Conservation (phyloP, 2,888 invertebrate genomes). For the Plagodis dolabraria region DNA sequence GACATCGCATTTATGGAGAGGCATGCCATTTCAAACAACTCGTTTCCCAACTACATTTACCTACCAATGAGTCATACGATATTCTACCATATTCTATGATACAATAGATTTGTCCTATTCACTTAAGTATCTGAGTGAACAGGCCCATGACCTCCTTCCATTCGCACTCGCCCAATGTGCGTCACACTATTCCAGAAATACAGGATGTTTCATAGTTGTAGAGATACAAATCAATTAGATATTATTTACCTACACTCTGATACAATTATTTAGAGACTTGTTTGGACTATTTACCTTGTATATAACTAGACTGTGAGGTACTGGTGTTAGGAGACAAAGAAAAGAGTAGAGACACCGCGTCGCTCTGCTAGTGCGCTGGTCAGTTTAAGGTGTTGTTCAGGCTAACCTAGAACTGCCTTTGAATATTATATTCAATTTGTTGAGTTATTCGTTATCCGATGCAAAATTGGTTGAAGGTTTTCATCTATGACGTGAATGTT, state of each 20-base stretch:
- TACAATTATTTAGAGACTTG: neutral
- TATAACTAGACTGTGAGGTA: too few relatives aligned
- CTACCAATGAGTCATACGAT: constrained; percentile 1
- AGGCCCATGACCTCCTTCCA: constrained; percentile 36
- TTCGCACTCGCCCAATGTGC: constrained; percentile 15
- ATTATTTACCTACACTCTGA: neutral
- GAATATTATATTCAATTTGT: too few relatives aligned
- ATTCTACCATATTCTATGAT: constrained; percentile 7
- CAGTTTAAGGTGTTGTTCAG: too few relatives aligned
- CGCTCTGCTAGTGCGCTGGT: too few relatives aligned
- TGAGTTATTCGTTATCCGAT: too few relatives aligned
- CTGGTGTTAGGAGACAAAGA: too few relatives aligned
- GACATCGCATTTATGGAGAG: neutral
- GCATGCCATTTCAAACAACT: neutral
- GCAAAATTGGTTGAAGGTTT: neutral
- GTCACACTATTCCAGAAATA: constrained; percentile 12
- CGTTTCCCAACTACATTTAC: neutral
- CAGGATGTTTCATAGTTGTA: too few relatives aligned
- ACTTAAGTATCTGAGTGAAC: constrained; percentile 10
- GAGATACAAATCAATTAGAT: neutral
- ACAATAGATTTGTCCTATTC: constrained; percentile 18
- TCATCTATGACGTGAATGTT: too few relatives aligned
- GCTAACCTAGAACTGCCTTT: too few relatives aligned
- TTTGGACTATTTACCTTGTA: too few relatives aligned
- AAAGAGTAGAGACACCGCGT: too few relatives aligned